Conservation (phyloP, 2,113 vertebrate genomes). For the Zeus faber region DNA sequence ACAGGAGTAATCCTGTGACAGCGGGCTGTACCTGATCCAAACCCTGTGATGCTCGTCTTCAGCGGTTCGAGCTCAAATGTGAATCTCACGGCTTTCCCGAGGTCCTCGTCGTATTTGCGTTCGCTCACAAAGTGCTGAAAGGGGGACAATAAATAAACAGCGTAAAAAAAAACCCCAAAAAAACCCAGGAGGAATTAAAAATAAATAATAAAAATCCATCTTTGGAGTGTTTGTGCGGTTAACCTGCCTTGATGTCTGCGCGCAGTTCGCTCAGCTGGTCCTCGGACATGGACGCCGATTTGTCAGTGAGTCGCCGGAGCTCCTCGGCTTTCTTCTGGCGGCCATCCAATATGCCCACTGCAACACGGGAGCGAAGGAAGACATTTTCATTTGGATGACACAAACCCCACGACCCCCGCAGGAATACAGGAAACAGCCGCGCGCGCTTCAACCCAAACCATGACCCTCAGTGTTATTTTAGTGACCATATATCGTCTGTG, state of each 20-base stretch:
- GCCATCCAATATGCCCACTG: constrained; percentile 85
- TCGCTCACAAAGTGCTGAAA: constrained; percentile 94
- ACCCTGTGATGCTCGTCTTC: constrained; percentile 81
- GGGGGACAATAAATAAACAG: too few relatives aligned
- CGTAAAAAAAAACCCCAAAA: too few relatives aligned
- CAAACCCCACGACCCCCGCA: too few relatives aligned
- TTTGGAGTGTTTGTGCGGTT: background rate
- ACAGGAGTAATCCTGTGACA: too few relatives aligned
- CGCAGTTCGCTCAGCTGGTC: constrained; percentile 89
- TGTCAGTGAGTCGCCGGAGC: constrained; percentile 85
- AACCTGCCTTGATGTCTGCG: constrained; percentile 87
- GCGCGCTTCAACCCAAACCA: too few relatives aligned
- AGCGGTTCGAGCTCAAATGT: constrained; percentile 85
- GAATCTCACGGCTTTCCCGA: constrained; percentile 88
- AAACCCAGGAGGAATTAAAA: too few relatives aligned
- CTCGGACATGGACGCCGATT: constrained; percentile 88
- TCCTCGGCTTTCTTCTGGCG: constrained; percentile 89
- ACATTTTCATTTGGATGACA: background rate
- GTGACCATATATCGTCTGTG: too few relatives aligned
- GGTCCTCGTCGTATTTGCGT: constrained; percentile 92
- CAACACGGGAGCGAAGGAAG: constrained; percentile 36
- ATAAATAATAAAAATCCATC: background rate
- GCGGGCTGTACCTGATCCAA: constrained; percentile 84
- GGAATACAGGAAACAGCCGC: too few relatives aligned
- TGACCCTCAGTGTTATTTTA: too few relatives aligned